Conservation (phyloP, 2,113 vertebrate species). For the Polypterus senegalus region DNA sequence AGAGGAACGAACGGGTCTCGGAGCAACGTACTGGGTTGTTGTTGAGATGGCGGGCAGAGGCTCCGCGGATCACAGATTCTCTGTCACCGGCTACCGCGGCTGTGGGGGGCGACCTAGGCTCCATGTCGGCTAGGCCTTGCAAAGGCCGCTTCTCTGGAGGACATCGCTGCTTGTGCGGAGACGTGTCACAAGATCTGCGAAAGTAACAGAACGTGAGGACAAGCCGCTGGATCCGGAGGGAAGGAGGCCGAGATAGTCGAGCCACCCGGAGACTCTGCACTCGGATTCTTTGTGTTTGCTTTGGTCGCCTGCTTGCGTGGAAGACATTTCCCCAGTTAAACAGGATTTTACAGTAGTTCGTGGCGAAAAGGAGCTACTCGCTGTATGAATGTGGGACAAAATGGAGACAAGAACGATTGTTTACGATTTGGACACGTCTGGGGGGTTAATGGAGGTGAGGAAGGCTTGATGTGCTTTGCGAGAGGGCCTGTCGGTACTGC, state of each 20-base stretch:
- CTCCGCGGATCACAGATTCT: slow-evolving; percentile 41
- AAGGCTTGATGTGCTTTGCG: slow-evolving; percentile 30
- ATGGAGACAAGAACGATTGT: slow-evolving; percentile 96
- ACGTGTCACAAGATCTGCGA: too few species aligned
- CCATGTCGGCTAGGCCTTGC: slow-evolving; percentile 43
- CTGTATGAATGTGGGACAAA: slow-evolving; percentile 92
- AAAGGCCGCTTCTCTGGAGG: slow-evolving; percentile 9
- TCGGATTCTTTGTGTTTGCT: too few species aligned
- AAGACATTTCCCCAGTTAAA: too few species aligned
- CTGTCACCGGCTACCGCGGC: slow-evolving; percentile 23
- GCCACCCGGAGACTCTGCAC: too few species aligned
- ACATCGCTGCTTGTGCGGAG: too few species aligned
- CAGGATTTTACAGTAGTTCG: too few species aligned
- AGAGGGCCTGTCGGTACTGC: slow-evolving; percentile 22
- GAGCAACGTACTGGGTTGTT: too few species aligned
- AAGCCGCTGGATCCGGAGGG: too few species aligned
- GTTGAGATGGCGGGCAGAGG: slow-evolving; percentile 34
- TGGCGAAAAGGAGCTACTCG: slow-evolving; percentile 17
- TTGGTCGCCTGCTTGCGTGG: too few species aligned
- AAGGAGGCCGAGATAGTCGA: too few species aligned
- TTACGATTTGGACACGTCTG: slow-evolving; percentile 91
- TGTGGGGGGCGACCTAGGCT: slow-evolving; percentile 44
- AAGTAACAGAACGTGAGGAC: too few species aligned
- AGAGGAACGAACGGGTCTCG: too few species aligned
- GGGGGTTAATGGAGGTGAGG: slow-evolving; percentile 92